These are phyloP conservation scores for Ditylenchus weischeri DNA, from an alignment of 2,888 invertebrate genomes.

Conservation along the genomic window DNA sequence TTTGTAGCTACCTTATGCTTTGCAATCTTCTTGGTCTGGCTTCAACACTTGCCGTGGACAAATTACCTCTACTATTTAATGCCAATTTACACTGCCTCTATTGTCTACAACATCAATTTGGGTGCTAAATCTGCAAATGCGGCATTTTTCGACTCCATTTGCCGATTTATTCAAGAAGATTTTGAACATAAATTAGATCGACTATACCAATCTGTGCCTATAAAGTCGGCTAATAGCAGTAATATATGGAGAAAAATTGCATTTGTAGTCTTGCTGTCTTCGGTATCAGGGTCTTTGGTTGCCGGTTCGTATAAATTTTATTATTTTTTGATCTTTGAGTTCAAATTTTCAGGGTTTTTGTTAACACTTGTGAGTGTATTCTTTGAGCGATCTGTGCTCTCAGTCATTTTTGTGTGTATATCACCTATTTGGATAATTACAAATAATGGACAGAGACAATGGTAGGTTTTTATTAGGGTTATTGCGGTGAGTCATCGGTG, in stretches of 20 bases:
- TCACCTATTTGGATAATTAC: conserved; percentile 25
- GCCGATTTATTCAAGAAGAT: too few species aligned
- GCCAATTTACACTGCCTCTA: conserved; percentile 41
- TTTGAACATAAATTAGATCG: too few species aligned
- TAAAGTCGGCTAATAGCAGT: too few species aligned
- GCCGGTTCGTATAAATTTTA: not conserved
- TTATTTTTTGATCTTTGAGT: not conserved
- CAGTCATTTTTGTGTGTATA: conserved; percentile 38
- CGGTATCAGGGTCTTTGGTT: not conserved
- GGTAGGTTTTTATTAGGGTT: conserved; percentile 26
- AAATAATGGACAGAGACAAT: conserved; percentile 15
- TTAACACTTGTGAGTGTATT: conserved; percentile 43
- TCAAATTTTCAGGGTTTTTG: conserved; percentile 38
- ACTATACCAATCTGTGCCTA: too few species aligned
- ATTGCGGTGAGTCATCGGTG: too few species aligned
- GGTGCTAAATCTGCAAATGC: not conserved
- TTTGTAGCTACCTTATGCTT: too few species aligned
- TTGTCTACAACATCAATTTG: conserved; percentile 34
- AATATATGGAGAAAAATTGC: too few species aligned
- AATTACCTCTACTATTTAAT: conserved; percentile 43
- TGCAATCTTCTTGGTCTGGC: conserved; percentile 14
- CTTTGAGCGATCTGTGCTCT: conserved; percentile 45
- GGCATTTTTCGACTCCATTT: too few species aligned
- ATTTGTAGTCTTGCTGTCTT: too few species aligned
- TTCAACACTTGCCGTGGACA: conserved; percentile 32